Evolutionary conservation across 2,113 vertebrate species (phyloP).

Genomic region (Tachysurus fulvidraco): DNA sequence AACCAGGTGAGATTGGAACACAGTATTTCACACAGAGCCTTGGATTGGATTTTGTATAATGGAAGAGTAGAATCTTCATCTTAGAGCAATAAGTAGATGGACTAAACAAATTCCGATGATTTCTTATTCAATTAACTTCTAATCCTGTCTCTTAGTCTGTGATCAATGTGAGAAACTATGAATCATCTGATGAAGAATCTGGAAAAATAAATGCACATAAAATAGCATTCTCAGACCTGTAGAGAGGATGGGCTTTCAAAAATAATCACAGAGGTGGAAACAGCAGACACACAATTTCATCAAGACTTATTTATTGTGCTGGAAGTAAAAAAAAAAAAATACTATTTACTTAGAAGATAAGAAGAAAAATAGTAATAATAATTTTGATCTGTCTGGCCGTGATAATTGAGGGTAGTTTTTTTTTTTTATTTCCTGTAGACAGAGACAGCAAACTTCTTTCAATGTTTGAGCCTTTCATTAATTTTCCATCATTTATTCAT

Average conservation of each 20-base stretch:
- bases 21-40: not conserved
- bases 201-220: not conserved
- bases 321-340: not conserved
- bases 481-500: not conserved
- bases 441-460: not conserved
- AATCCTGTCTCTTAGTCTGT: constrained; percentile 9
- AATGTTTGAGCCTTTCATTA: not conserved
- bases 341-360: not conserved
- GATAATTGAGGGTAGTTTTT: not conserved
- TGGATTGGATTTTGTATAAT: not conserved
- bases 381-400: not conserved
- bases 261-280: not conserved
- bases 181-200: not conserved
- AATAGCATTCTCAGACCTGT: constrained; percentile 6
- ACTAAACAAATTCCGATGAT: not conserved
- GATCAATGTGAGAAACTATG: not conserved
- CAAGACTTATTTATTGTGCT: not conserved
- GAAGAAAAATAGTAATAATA: not conserved
- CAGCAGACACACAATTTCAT: no score
- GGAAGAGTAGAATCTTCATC: not conserved
- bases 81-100: constrained; percentile 2
- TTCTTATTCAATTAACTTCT: not conserved
- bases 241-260: not conserved
- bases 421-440: not conserved
- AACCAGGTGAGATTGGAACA: not conserved